phyloP scores from a whole-genome alignment of 2,113 vertebrate genomes.

The Gavialis gangeticus region DNA sequence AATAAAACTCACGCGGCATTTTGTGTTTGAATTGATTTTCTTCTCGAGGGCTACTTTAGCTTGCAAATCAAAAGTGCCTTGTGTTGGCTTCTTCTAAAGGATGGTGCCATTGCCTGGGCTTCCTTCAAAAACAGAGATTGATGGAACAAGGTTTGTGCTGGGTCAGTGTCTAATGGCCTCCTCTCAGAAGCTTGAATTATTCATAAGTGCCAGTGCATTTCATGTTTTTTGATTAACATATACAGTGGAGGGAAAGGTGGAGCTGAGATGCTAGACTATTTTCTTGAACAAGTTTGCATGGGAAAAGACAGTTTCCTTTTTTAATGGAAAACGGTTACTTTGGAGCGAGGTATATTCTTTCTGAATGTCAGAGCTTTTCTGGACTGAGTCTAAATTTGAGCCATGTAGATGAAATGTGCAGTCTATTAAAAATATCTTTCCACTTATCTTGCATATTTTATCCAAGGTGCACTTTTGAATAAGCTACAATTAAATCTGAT shows the following conservation, averaged over 20 bases:
- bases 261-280: slow-evolving; percentile 24
- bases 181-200: slow-evolving; percentile 77
- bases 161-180: slow-evolving; percentile 75
- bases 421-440: neutral
- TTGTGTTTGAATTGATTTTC: slow-evolving; percentile 80
- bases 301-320: neutral
- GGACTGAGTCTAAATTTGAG: neutral
- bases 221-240: slow-evolving; percentile 42
- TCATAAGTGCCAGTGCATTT: slow-evolving; percentile 68
- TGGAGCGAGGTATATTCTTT: neutral
- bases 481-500: neutral
- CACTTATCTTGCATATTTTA: neutral
- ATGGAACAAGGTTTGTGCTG: slow-evolving; percentile 65
- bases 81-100: slow-evolving; percentile 39
- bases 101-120: slow-evolving; percentile 48
- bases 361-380: neutral
- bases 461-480: neutral
- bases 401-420: neutral
- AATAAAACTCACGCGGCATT: slow-evolving; percentile 78
- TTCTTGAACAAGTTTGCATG: neutral
- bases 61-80: slow-evolving; percentile 77
- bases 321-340: neutral
- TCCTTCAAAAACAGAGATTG: slow-evolving; percentile 74
- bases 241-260: neutral
- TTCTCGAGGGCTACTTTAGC: slow-evolving; percentile 62